These are phyloP conservation scores for Hirtodrosophila cameraria DNA, from an alignment of 2,888 invertebrate genomes.

Conservation along the genomic window DNA sequence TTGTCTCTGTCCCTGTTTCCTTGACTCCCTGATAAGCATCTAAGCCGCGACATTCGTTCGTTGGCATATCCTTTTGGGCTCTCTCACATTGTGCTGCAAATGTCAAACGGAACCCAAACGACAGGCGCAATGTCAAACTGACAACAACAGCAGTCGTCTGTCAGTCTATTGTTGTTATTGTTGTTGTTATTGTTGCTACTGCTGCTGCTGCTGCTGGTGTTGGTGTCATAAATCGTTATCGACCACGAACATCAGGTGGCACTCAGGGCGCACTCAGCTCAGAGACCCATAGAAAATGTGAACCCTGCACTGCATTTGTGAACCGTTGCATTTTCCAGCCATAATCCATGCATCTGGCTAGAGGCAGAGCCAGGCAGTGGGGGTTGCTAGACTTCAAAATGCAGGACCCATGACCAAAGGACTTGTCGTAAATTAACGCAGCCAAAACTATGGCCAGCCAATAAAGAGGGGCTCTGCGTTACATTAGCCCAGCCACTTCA, in stretches of 20 bases:
- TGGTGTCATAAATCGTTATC: slow-evolving; percentile 81
- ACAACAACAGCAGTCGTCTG: slow-evolving; percentile 58
- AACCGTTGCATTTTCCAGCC: slow-evolving; percentile 53
- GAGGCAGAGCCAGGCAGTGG: neutral
- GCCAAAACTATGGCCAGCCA: slow-evolving; percentile 37
- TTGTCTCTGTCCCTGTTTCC: slow-evolving; percentile 2
- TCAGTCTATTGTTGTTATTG: slow-evolving; percentile 38
- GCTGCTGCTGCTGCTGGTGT: slow-evolving; percentile 34
- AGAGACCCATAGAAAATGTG: slow-evolving; percentile 17
- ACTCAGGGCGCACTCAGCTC: slow-evolving; percentile 70
- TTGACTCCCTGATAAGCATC: slow-evolving; percentile 61
- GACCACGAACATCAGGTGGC: slow-evolving; percentile 81
- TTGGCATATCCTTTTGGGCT: slow-evolving; percentile 41
- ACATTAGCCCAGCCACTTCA: slow-evolving; percentile 59
- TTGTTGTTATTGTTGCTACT: slow-evolving; percentile 24
- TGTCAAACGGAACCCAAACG: slow-evolving; percentile 54
- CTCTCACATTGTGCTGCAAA: slow-evolving; percentile 39
- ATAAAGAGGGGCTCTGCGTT: slow-evolving; percentile 38
- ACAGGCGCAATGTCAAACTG: slow-evolving; percentile 60
- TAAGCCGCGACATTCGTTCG: slow-evolving; percentile 59
- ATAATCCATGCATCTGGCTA: slow-evolving; percentile 52
- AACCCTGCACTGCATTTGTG: slow-evolving; percentile 20
- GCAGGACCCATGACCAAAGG: slow-evolving; percentile 55
- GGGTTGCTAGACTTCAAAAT: slow-evolving; percentile 5
- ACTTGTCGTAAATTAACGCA: slow-evolving; percentile 75